phyloP scores from a whole-genome alignment of 1,140 invertebrate genomes.

The Centruroides vittatus region DNA sequence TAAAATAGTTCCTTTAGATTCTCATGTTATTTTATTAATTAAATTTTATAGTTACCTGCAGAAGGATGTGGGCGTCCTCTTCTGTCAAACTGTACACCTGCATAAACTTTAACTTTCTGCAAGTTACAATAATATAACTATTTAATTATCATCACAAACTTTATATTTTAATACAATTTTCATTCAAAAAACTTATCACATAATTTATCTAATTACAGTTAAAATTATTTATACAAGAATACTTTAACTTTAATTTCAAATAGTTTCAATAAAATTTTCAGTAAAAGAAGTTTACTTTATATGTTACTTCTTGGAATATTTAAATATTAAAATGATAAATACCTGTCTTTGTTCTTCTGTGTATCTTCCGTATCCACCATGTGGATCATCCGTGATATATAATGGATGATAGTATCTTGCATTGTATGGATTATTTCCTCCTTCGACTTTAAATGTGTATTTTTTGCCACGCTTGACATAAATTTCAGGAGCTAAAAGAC shows the following conservation, averaged over 20 bases:
- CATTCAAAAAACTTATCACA: no score
- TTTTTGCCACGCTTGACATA: constrained; percentile 69
- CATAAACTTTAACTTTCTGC: constrained; percentile 53
- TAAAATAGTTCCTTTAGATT: no score
- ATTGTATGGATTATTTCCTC: constrained; percentile 66
- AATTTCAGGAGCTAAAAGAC: constrained; percentile 66
- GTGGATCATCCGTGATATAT: constrained; percentile 73
- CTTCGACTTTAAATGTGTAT: constrained; percentile 50
- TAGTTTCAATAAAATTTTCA: no score
- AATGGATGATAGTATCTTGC: constrained; percentile 78
- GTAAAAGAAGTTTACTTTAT: no score
- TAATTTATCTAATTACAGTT: not conserved
- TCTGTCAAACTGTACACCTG: constrained; percentile 67
- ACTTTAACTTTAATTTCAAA: no score
- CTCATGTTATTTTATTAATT: no score
- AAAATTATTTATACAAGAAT: no score
- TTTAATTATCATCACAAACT: no score
- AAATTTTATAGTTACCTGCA: constrained; percentile 34
- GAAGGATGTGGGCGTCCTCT: constrained; percentile 55
- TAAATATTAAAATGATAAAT: constrained; percentile 31
- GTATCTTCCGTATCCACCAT: constrained; percentile 61
- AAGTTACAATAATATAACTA: not conserved
- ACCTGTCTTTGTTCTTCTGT: constrained; percentile 49
- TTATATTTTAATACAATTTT: no score
- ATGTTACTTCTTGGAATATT: not conserved